phyloP scores from a whole-genome alignment of 2,888 invertebrate species.

The Drosophila suboccidentalis region DNA sequence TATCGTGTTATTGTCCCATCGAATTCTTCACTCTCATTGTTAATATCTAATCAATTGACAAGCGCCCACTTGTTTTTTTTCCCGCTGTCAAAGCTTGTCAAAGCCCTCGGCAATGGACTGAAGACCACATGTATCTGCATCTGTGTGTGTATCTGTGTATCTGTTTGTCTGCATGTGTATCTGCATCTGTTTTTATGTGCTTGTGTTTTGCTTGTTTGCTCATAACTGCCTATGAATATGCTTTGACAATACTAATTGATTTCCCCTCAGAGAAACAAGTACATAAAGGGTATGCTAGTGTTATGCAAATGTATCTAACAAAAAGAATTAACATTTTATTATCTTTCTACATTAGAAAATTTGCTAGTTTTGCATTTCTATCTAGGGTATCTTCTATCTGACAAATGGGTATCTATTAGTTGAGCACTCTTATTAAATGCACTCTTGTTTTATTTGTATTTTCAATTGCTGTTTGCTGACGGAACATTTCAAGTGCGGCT shows the following conservation, averaged over 20 bases:
- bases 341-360: background rate
- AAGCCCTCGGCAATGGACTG: conserved; percentile 16
- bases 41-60: conserved; percentile 50
- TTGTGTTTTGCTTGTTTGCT: conserved; percentile 24
- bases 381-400: background rate
- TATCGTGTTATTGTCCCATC: conserved; percentile 1
- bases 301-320: background rate
- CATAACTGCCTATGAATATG: conserved; percentile 33
- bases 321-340: background rate
- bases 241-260: conserved; percentile 75
- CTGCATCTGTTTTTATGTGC: conserved; percentile 13
- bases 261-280: conserved; percentile 28
- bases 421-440: background rate
- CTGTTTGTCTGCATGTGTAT: background rate
- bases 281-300: background rate
- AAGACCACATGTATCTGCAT: conserved; percentile 6
- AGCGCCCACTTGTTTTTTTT: conserved; percentile 27
- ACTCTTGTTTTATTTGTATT: conserved; percentile 14
- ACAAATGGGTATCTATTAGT: conserved; percentile 1
- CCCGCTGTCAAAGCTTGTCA: conserved; percentile 5
- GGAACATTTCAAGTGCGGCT: conserved; percentile 48
- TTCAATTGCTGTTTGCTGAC: conserved; percentile 51
- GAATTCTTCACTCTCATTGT: conserved; percentile 10
- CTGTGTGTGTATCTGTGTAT: background rate
- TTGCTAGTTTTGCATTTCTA: too few species aligned